Base-by-base conservation (phyloP, 2,113 vertebrate genomes). In the Phocoena sinus region DNA sequence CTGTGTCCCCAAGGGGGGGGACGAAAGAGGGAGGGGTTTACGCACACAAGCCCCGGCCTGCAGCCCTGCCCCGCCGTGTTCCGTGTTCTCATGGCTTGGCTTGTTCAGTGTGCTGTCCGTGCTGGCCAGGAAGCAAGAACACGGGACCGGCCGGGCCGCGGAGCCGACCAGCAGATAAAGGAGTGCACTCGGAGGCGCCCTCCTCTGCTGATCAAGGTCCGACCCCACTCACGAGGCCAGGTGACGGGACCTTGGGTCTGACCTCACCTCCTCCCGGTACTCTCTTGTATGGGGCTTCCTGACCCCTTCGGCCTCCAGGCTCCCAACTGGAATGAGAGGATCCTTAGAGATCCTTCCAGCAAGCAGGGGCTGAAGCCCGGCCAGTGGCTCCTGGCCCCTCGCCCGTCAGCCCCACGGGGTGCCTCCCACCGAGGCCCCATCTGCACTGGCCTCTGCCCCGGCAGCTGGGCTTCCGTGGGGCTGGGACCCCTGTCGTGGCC, bases 231-330 rank as follows among this genome's bases (percentile, higher is more conserved):
- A 15, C 0, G 0, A 63, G 77, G 74, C 70, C 76, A 20, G 7
- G 5, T 15, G 63, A 68, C 31, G 9, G 47, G 89, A 58, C 58
- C 60, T 58, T 6, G 1, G 62, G 70, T 47, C 68, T 53, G 89
- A 83, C 47, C 79, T 95, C 83, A 60, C 56, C 47, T 91, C 41
- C 53, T 74, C 18, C 90, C 84, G 62, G 67, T 82, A 47, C 68
- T 62, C 1, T 26, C 60, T 67, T 41, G 14, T 0, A 8, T 58
- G 23, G 71, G 36, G 20, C 47, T 62, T n/a, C 79, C 91, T 76
- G 58, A 81, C 18, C 31, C 3, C 74, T 56, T 80, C 31, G 81
- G 65, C 50, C 65, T 89, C 71, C 58, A 80, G 71, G 7, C 50
- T 81, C 81, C 71, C 47, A 15, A 1, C 20, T 60, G n/a, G 83